Evolutionary conservation across 2,113 vertebrate species (phyloP).

Genomic region (Marcusenius ussheri): DNA sequence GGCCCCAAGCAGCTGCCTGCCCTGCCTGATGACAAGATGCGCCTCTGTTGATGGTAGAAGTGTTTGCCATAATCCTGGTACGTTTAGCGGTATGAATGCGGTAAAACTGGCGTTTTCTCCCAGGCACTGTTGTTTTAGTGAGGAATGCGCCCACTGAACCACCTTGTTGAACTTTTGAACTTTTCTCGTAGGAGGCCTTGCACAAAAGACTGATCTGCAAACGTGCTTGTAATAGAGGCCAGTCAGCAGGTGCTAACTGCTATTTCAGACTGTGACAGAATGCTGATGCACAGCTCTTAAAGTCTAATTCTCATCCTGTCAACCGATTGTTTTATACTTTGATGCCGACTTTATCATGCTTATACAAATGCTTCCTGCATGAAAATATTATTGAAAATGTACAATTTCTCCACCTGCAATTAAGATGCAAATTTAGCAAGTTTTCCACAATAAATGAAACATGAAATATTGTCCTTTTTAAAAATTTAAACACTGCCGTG

Average conservation of each 20-base stretch:
- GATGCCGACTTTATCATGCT: background rate
- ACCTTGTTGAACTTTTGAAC: constrained; percentile 49
- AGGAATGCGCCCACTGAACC: constrained; percentile 32
- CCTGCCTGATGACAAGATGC: too few species aligned
- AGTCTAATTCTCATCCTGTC: background rate
- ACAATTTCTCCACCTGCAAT: background rate
- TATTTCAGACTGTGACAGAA: constrained; percentile 18
- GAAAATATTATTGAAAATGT: background rate
- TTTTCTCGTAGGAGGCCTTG: constrained; percentile 14
- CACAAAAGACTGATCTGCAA: background rate
- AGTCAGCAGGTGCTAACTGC: constrained; percentile 35
- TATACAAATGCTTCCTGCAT: background rate
- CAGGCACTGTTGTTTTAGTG: constrained; percentile 49
- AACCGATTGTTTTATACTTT: background rate
- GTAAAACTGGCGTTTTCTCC: constrained; percentile 15
- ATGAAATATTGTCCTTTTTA: too few species aligned
- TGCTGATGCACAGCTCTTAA: background rate
- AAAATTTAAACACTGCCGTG: background rate
- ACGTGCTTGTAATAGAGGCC: constrained; percentile 4
- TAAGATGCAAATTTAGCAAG: background rate
- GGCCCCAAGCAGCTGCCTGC: too few species aligned
- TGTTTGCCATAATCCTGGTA: constrained; percentile 29
- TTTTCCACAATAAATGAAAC: background rate
- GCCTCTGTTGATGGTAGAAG: constrained; percentile 33
- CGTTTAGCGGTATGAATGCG: constrained; percentile 28